Percentiles rank a stretch among this genome's conserved stretches.
Evolutionary conservation across 1,140 invertebrate species (phyloP).

Genomic region (Drosophila micromelanica): DNA sequence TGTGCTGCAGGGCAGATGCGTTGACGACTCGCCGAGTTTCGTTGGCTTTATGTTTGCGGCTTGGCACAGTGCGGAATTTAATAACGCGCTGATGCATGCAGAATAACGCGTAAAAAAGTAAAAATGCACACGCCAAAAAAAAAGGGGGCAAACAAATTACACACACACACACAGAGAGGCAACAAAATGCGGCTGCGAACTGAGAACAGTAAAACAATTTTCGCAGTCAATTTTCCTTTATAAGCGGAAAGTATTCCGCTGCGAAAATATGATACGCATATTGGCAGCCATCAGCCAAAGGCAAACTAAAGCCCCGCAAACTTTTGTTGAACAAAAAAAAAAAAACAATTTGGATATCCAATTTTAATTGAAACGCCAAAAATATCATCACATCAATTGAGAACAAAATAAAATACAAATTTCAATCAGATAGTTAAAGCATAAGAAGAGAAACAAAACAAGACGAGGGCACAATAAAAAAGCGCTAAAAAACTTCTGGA

Average conservation of each 20-base stretch:
- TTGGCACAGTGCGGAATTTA: constrained; percentile 69
- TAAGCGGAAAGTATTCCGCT: constrained; percentile 73
- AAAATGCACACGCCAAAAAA: constrained; percentile 72
- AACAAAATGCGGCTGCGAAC: constrained; percentile 18
- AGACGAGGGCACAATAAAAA: neutral
- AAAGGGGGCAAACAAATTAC: constrained; percentile 38
- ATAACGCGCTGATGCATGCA: constrained; percentile 81
- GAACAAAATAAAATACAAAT: constrained; percentile 24
- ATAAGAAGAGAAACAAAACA: neutral
- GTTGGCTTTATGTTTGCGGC: constrained; percentile 45
- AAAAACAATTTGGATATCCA: neutral
- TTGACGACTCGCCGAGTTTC: constrained; percentile 31
- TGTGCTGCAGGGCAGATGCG: constrained; percentile 14
- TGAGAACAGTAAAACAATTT: constrained; percentile 72
- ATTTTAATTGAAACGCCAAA: constrained; percentile 24
- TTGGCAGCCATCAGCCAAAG: constrained; percentile 60
- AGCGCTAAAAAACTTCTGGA: constrained; percentile 16
- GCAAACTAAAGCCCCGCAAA: constrained; percentile 29
- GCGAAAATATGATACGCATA: constrained; percentile 79
- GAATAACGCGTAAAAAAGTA: constrained; percentile 78
- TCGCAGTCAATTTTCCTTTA: constrained; percentile 83
- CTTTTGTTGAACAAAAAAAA: neutral
- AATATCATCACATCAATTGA: constrained; percentile 17
- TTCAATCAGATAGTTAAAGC: constrained; percentile 17
- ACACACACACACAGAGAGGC: neutral